Evolutionary conservation across 2,797 vertebrate genomes (phyloP), one percentile per base, ranked within the genome.

Genomic region (Rhyacichthys aspro): DNA sequence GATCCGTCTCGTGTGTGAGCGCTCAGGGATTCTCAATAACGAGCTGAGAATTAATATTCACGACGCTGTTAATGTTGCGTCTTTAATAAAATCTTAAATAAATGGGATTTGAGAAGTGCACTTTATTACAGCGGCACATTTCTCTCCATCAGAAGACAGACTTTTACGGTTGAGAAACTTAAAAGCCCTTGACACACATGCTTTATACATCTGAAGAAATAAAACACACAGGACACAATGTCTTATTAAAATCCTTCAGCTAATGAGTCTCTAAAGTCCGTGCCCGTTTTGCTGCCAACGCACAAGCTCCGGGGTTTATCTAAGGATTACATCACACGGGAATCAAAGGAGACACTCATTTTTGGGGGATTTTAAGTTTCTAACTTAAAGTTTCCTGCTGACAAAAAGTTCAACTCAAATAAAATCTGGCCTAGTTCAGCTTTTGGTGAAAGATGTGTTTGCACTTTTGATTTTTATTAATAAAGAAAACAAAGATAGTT

Each of bases 31-130:
- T 59, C 60, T 73, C 69, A 60, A 18, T 67, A 68, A 61, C 49
- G 5, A 38, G 47, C 53, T 36, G 67, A 53, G 61, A 67, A 65
- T 71, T 71, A 69, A 83, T 67, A 59, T 42, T 11, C 9, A 43
- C 9, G 28, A 55, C 43, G 45, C 54, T 57, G 10, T 53, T 59
- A 60, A 69, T 63, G 11, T 63, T 60, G 38, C 47, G 15, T 49
- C 47, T 55, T 42, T 8, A 65, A 59, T 54, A 37, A 54, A 63
- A 57, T 19, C 23, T 28, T 28, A 28, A n/a, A 32, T 15, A 15
- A 55, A 49, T 67, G 23, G 52, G 50, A 60, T 48, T 55, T 68
- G 33, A 50, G 33, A 58, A 59, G 54, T 16, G 1, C 1, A 23
- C 32, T 19, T 39, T 56, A 38, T 55, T 53, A 63, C 34, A 15